Evolutionary conservation across 2,888 invertebrate genomes (phyloP), one percentile per base, ranked within the genome.

Genomic region (Eumacrocentrus americanus): DNA sequence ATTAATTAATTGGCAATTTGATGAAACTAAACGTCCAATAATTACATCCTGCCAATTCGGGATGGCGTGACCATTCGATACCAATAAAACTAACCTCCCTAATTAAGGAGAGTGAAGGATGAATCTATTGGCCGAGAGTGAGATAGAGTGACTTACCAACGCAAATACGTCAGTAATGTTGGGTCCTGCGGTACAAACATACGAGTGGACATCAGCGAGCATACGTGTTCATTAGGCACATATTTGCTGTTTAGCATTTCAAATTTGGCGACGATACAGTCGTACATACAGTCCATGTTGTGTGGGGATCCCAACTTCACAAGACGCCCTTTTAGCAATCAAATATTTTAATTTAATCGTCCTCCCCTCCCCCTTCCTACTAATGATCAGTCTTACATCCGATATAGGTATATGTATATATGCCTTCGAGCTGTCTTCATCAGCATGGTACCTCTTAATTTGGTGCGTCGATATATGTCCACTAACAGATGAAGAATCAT

Each of bases 201-300:
- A 73, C 70, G 67, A 67, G 73, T 73, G 72, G 70, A 76, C 77
- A 75, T 69, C 69, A 58, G 62, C 74, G 68, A 76, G 77, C 78
- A 74, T 80, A 80, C 80, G 78, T 80, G 80, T 80, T 80, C 80
- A 80, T 80, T 80, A 80, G 80, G 77, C 77, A n/a, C 20, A 76
- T 78, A 80, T 80, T 80, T 79, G 74, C 80, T 78, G 73, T 78
- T 80, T 80, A 80, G 80, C 80, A 80, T 80, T 80, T 80, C 79
- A 80, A 80, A 80, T 80, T 71, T 77, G 65, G 62, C 64, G 63
- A 61, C 64, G 53, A 68, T 69, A 70, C 68, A 65, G 62, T 66
- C 62, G 61, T 58, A 60, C 42, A 58, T 53, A 63, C 60, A 55
- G 25, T 50, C 29, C 35, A n/a, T 52, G 16, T 52, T 46, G 22